Percentiles rank a stretch among this genome's conserved stretches.
Evolutionary conservation across 1,140 invertebrate genomes (phyloP).

Genomic region (Calephelis virginiensis): DNA sequence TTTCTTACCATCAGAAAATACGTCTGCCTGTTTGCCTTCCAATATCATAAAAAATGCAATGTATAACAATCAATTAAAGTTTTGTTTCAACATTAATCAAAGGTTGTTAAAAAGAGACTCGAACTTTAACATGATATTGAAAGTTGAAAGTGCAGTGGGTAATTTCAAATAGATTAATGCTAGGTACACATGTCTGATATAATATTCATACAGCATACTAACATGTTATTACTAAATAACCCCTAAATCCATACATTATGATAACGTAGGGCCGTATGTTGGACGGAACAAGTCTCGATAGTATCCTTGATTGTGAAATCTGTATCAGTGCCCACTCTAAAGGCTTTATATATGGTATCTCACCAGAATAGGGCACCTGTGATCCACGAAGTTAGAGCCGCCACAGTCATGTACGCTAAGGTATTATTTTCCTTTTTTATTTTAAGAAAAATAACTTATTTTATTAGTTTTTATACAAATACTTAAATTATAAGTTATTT

Average conservation of each 20-base stretch:
- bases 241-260: constrained; percentile 45
- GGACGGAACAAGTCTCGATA: constrained; percentile 10
- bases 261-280: constrained; percentile 38
- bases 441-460: constrained; percentile 12
- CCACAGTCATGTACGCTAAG: constrained; percentile 69
- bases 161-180: background rate
- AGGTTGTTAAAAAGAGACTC: too few relatives aligned
- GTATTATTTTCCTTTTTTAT: constrained; percentile 38
- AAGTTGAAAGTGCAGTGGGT: too few relatives aligned
- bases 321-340: constrained; percentile 53
- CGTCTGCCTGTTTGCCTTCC: too few relatives aligned
- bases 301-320: constrained; percentile 66
- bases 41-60: too few relatives aligned
- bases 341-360: constrained; percentile 53
- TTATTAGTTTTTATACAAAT: background rate
- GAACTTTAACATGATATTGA: too few relatives aligned
- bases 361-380: constrained; percentile 8
- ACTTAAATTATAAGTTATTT: too few relatives aligned
- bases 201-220: constrained; percentile 12
- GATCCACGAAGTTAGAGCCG: constrained; percentile 41
- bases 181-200: constrained; percentile 17
- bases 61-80: too few relatives aligned
- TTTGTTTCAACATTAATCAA: too few relatives aligned
- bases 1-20: too few relatives aligned
- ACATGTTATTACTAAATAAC: constrained; percentile 35